phyloP scores from a whole-genome alignment of 2,797 vertebrate species.

The Ptychadena robeensis region DNA sequence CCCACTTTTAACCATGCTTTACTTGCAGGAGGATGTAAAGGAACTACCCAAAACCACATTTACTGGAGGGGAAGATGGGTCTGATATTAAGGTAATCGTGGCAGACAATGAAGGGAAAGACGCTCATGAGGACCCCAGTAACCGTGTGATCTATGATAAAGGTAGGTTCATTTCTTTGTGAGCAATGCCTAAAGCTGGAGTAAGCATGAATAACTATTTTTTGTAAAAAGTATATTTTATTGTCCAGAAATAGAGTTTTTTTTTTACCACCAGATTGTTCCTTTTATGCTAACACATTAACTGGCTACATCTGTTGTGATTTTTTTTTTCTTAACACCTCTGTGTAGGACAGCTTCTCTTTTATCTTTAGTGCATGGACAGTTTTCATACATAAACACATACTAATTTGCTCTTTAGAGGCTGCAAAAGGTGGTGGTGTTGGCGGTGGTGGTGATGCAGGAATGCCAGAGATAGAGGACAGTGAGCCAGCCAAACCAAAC shows the following conservation, averaged over 20 bases:
- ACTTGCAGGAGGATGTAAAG: slow-evolving; percentile 25
- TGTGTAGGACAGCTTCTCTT: background rate
- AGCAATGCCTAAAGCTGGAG: no score
- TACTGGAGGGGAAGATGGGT: slow-evolving; percentile 60
- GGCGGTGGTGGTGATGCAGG: slow-evolving; percentile 87
- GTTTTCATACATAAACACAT: background rate
- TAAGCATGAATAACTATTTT: no score
- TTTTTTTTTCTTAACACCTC: background rate
- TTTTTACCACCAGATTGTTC: no score
- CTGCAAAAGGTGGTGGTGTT: slow-evolving; percentile 79
- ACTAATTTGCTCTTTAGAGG: slow-evolving; percentile 74
- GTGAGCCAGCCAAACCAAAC: slow-evolving; percentile 88
- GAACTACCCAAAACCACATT: slow-evolving; percentile 66
- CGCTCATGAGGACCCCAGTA: slow-evolving; percentile 69
- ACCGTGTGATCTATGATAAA: slow-evolving; percentile 69
- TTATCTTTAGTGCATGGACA: no score
- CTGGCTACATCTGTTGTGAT: no score
- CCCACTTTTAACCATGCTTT: background rate
- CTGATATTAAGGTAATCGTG: slow-evolving; percentile 58
- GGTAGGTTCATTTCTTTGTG: slow-evolving; percentile 63
- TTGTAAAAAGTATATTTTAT: no score
- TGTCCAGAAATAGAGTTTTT: no score
- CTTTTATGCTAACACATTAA: no score
- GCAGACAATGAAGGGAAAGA: slow-evolving; percentile 62
- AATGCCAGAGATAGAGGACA: slow-evolving; percentile 98